These are phyloP conservation scores for Bradypus variegatus DNA, from an alignment of 2,797 vertebrate species.

Conservation along the genomic window DNA sequence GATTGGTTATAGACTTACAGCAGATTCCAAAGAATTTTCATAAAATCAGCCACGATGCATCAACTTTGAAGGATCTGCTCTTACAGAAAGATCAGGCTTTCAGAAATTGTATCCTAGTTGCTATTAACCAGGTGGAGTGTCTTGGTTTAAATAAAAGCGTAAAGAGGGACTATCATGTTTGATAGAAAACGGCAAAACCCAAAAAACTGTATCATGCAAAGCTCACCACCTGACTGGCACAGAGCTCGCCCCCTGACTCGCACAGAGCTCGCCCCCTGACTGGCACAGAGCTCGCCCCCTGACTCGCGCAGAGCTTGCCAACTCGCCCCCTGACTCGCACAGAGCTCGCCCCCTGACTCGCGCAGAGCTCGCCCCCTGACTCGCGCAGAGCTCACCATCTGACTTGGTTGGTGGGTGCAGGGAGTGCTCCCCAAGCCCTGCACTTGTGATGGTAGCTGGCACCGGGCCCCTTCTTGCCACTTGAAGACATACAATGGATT, in stretches of 20 bases:
- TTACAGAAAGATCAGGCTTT: background rate
- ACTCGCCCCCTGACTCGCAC: background rate
- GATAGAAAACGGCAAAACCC: background rate
- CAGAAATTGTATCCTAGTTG: background rate
- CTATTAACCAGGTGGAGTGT: background rate
- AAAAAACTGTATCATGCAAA: background rate
- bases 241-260: background rate
- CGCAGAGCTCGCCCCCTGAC: background rate
- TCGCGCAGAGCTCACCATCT: background rate
- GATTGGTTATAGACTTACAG: constrained; percentile 64
- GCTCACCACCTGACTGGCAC: background rate
- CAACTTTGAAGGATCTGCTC: background rate
- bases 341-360: background rate
- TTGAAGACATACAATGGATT: too few relatives aligned
- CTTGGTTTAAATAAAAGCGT: background rate
- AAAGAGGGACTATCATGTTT: background rate
- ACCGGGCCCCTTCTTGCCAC: background rate
- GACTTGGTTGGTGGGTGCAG: rapidly evolving
- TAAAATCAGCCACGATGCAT: background rate
- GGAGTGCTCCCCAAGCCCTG: background rate
- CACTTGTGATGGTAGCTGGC: rapidly evolving
- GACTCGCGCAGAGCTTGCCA: too few relatives aligned
- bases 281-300: background rate
- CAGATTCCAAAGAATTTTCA: background rate
- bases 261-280: background rate